Percentiles rank a stretch among this genome's conserved stretches.
These are phyloP conservation scores for Sebastes oblongus DNA, from an alignment of 2,797 vertebrate species.

Conservation along the genomic window DNA sequence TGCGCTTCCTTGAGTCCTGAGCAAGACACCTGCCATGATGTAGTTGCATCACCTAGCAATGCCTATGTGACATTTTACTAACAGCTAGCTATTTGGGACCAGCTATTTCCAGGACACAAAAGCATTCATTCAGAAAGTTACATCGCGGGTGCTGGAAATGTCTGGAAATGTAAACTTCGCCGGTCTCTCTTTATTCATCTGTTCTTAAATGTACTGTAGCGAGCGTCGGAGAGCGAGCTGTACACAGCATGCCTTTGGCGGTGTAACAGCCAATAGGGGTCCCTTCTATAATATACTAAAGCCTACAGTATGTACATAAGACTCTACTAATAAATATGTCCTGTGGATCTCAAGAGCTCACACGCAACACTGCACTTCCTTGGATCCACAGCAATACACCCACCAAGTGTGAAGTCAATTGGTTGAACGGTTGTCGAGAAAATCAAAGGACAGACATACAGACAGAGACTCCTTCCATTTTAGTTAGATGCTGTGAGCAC, in stretches of 20 bases:
- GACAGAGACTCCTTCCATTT: not conserved
- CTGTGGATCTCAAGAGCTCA: no score
- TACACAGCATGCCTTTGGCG: not conserved
- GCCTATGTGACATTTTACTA: not conserved
- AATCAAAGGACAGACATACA: not conserved
- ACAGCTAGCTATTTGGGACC: not conserved
- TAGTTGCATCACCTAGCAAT: not conserved
- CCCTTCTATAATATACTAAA: not conserved
- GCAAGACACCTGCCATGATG: not conserved
- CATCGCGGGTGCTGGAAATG: not conserved
- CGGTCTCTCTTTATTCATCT: not conserved
- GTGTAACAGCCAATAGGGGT: not conserved
- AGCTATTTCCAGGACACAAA: not conserved
- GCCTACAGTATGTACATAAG: not conserved
- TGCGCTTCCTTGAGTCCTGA: not conserved
- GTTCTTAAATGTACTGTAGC: not conserved
- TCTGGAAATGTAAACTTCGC: not conserved
- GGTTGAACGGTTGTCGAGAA: not conserved
- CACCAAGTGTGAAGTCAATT: not conserved
- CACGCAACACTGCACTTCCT: not conserved
- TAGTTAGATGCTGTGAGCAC: not conserved
- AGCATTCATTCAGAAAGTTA: no score
- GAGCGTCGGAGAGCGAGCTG: not conserved
- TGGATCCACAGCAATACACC: not conserved
- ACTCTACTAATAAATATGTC: not conserved